These are phyloP conservation scores for Grus americana DNA, from an alignment of 2,113 vertebrate species.

Conservation along the genomic window DNA sequence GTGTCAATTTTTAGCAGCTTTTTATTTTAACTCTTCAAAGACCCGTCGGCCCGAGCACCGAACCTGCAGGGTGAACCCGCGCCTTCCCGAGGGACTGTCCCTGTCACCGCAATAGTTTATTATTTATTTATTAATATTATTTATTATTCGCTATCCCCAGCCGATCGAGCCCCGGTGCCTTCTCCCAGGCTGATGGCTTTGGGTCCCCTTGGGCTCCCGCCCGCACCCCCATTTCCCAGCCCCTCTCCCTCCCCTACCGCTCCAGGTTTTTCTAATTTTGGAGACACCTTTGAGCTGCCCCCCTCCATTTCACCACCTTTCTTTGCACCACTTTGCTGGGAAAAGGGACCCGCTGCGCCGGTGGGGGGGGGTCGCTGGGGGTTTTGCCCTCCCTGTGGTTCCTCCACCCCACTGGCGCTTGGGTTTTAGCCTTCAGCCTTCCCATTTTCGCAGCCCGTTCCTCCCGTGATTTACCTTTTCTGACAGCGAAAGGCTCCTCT, in stretches of 20 bases:
- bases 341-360: neutral
- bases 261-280: neutral
- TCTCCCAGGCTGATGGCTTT: neutral
- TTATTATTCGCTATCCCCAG: too few relatives aligned
- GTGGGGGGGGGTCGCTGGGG: neutral
- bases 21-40: too few relatives aligned
- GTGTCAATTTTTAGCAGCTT: neutral
- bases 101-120: too few relatives aligned
- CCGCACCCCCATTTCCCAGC: too few relatives aligned
- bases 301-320: accelerated
- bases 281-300: neutral
- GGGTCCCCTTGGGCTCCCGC: neutral
- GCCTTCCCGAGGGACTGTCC: too few relatives aligned
- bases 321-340: neutral
- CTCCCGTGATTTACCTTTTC: neutral
- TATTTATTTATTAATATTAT: too few relatives aligned
- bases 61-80: too few relatives aligned
- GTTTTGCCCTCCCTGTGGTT: neutral
- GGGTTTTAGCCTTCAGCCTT: too few relatives aligned
- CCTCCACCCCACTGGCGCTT: too few relatives aligned
- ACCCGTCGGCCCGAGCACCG: too few relatives aligned
- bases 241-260: too few relatives aligned
- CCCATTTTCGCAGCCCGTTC: neutral
- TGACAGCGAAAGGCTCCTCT: neutral
- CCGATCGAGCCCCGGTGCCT: neutral